A percentile compares a stretch with the other conserved stretches of the same genome.
Evolutionary conservation across 2,113 vertebrate genomes (phyloP).

Genomic region (Etheostoma spectabile): DNA sequence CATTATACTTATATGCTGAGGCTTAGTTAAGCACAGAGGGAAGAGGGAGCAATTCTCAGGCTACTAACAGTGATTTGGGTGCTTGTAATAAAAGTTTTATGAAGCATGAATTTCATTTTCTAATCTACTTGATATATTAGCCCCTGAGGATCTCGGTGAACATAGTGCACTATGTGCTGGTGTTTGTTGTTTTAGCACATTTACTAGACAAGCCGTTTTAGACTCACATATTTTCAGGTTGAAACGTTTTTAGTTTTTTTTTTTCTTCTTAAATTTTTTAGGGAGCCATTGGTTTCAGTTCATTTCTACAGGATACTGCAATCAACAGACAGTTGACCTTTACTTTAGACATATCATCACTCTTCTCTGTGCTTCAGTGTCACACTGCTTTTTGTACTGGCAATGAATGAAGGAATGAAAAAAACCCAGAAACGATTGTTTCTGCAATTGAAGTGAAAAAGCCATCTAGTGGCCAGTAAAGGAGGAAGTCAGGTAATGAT

Average conservation of each 20-base stretch:
- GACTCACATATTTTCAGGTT: constrained; percentile 11
- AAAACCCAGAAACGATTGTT: not conserved
- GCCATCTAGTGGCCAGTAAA: not conserved
- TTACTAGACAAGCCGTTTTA: not conserved
- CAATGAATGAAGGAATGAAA: not conserved
- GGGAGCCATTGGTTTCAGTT: constrained; percentile 13
- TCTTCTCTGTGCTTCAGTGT: not conserved
- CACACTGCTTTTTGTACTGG: not conserved
- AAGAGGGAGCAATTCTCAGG: constrained; percentile 32
- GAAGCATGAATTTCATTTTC: constrained; percentile 57
- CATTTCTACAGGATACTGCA: constrained; percentile 20
- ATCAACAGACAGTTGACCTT: not conserved
- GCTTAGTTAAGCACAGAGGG: constrained; percentile 44
- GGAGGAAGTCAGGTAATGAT: too few species aligned
- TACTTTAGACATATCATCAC: not conserved
- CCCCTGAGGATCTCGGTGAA: constrained; percentile 19
- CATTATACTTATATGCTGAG: constrained; percentile 18
- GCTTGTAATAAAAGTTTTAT: constrained; percentile 36
- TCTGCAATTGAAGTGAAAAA: not conserved
- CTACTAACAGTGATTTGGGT: constrained; percentile 42
- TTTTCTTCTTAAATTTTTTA: not conserved
- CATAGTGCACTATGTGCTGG: not conserved
- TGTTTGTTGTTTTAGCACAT: constrained; percentile 41
- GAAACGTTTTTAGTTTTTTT: not conserved
- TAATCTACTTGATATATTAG: constrained; percentile 49